Base-by-base conservation (phyloP, 2,888 invertebrate genomes). In the Alviniconcha strummeri region DNA sequence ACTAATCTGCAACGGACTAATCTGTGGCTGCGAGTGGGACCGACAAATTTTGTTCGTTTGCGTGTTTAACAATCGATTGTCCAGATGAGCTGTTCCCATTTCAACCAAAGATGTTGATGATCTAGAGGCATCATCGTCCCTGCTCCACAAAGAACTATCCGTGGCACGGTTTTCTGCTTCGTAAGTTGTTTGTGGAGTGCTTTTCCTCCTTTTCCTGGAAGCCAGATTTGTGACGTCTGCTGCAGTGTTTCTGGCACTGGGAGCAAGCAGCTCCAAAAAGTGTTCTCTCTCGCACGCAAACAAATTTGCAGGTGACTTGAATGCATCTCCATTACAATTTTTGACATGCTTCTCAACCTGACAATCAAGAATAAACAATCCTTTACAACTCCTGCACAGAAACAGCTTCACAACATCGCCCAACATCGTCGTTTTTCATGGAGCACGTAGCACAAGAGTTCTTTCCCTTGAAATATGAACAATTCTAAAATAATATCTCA, bases 221-320 rank as follows among this genome's bases (percentile, higher is more conserved):
- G 4, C 60, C 60, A 11, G 60, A 11, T 8, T 11, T 60, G 8
- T 60, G 13, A 11, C 60, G 60, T 60, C 60, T 60, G 60, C 60
- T 60, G 60, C 60, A 60, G 60, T 11, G 36, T 36, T 36, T 36
- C 57, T 77, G 57, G 76, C 57, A 57, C 19, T 77, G 8, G 82
- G 54, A n/a, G 82, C 19, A 60, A 76, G 54, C 82, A 77, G 52
- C 60, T 74, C 77, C 77, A 82, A n/a, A 36, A 76, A 76, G 56
- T 67, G 77, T 19, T 82, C 77, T 69, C 82, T 82, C 69, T 82
- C 82, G 75, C 82, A 82, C 15, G 76, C 82, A 82, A 82, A 82
- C 13, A 82, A 67, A 54, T 77, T 60, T 54, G 82, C 82, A 17
- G 82, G 82, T 19, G 82, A 82, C 60, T 77, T 82, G 56, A 82